Base-by-base conservation (phyloP, 2,797 vertebrate genomes). In the Jordanella pulchra region DNA sequence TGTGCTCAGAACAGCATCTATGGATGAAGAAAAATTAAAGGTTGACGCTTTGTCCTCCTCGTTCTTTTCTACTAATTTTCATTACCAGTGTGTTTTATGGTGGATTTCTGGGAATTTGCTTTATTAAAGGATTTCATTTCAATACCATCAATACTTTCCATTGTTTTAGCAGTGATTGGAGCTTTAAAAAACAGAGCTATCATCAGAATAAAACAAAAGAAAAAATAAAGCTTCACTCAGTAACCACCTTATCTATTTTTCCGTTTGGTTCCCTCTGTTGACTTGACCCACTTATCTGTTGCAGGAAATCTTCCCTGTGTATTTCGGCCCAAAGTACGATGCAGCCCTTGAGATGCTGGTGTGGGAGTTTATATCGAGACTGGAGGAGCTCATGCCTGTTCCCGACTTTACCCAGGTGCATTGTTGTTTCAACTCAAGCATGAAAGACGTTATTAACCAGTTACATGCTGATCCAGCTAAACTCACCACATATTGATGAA, bases 301-400 rank as follows among this genome's bases (percentile, higher is more conserved):
- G 32, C 65, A 94, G 93, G 91, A 93, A 69, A 78, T 93, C 67
- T 94, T 92, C 64, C 94, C 91, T 0, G 81, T 84, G 1, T 90
- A 93, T 80, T 94, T 93, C 69, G 94, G 93, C 15, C 72, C 91
- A 10, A 93, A 92, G 80, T 94, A 91, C 18, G 90, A 94, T 0
- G 86, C 88, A 0, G 89, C 92, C 0, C 89, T 94, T 0, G 92
- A 94, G 83, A 92, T 92, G 85, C 84, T 93, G 51, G 89, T 96
- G 73, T 95, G 94, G 87, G 94, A 95, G 83, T 95, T 96, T 32
- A 86, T 96, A 75, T 92, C 92, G 12, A 89, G 94, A 50, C 88
- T 96, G 78, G 94, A 96, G 60, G 93, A 88, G 81, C 88, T 95
- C 50, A 84, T 96, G 51, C 94, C 95, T 0, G 50, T 85, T 12